Evolutionary conservation across 1,140 invertebrate genomes (phyloP), one percentile per base, ranked within the genome.

Genomic region (Formica selysi): DNA sequence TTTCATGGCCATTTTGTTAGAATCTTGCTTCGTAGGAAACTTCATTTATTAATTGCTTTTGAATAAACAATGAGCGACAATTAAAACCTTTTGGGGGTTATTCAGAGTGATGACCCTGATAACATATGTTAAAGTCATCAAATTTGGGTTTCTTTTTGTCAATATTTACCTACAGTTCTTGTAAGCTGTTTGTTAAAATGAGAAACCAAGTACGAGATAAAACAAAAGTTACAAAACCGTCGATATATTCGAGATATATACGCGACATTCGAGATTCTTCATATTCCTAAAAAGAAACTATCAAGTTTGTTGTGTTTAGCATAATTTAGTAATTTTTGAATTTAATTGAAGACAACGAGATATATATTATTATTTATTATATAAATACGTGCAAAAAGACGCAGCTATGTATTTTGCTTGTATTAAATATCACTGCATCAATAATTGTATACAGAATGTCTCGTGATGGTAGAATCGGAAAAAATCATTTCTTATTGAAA

Each of bases 401-500:
- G 68, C 41, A 48, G 48, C 16, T 0, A 51, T 51, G 51, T 32
- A 54, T 51, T 32, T 32, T 32, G 13, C 11, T 13, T 36, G 5
- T 26, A 5, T 64, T 64, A 32, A 65, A 65, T 38, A 65, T 65
- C 7, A 36, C 5, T 36, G 32, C 19, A 16, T 62, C 8, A 76
- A 32, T 22, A 76, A 59, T 76, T 64, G 8, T 10, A 19, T 32
- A 32, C 11, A 44, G 29, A 65, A 19, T 11, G 3, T 48, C 5
- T 78, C 11, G 0, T 22, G 32, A 80, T n/a, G 44, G 8, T 80
- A 54, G 7, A 80, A 57, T 54, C 2, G 65, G 26, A n/a, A 68
- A 80, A 79, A 48, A 22, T 80, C 16, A 80, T 70, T 54, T 51
- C 64, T 79, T 29, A 68, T 41, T 67, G 29, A 68, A 68, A 57